phyloP scores from a whole-genome alignment of 2,797 vertebrate genomes.

The Podarcis siculus region DNA sequence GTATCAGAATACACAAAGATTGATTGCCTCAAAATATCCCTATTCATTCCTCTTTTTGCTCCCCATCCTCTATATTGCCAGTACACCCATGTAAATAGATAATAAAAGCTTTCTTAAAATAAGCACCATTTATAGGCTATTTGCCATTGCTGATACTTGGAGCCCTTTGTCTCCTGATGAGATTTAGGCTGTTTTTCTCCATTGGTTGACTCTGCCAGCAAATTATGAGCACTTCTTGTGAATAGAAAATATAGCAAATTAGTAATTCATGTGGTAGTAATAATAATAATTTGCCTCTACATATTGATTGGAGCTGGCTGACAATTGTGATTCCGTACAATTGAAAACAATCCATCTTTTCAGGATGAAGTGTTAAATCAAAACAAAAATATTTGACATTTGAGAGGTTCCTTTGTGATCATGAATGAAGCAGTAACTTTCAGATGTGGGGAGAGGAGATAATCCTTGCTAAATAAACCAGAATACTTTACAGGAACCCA shows the following conservation, averaged over 20 bases:
- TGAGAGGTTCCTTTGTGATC: background rate
- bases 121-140: slow-evolving; percentile 46
- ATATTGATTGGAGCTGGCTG: slow-evolving; percentile 17
- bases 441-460: background rate
- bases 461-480: background rate
- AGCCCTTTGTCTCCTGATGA: slow-evolving; percentile 55
- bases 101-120: slow-evolving; percentile 50
- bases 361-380: slow-evolving; percentile 15
- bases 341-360: slow-evolving; percentile 4
- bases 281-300: slow-evolving; percentile 13
- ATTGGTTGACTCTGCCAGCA: slow-evolving; percentile 18
- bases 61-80: background rate
- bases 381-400: slow-evolving; percentile 22
- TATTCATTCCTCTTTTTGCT: background rate
- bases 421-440: background rate
- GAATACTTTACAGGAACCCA: too few relatives aligned
- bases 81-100: slow-evolving; percentile 43
- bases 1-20: background rate
- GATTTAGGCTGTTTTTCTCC: background rate
- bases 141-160: slow-evolving; percentile 47
- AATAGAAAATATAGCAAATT: slow-evolving; percentile 25
- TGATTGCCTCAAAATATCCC: background rate
- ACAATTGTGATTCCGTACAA: background rate
- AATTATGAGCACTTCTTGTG: slow-evolving; percentile 18
- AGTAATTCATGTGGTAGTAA: slow-evolving; percentile 4